A percentile compares a stretch with the other conserved stretches of the same genome.
Evolutionary conservation across 1,140 invertebrate species (phyloP).

Genomic region (Drosophila ogumai): DNA sequence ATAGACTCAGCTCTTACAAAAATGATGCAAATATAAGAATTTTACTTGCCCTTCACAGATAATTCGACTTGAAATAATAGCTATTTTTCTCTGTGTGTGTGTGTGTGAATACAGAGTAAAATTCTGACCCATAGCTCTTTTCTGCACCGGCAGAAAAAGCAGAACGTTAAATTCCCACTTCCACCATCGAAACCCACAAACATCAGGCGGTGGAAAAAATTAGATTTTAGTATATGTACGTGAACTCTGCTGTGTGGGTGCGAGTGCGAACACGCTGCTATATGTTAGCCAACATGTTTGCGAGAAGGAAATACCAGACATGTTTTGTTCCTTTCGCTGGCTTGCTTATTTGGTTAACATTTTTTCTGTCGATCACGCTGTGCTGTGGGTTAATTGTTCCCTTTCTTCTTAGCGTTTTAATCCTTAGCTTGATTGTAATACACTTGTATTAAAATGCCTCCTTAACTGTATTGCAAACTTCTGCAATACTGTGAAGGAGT

Average conservation of each 20-base stretch:
- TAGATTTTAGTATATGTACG: constrained; percentile 64
- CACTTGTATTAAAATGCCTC: no score
- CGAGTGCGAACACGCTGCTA: constrained; percentile 11
- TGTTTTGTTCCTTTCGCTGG: constrained; percentile 67
- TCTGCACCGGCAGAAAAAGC: constrained; percentile 62
- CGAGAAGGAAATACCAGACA: constrained; percentile 74
- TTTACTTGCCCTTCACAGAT: no score
- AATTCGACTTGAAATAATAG: neutral
- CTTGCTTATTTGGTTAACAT: neutral
- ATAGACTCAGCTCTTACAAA: no score
- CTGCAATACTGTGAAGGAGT: no score
- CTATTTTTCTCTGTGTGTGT: no score
- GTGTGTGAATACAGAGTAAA: constrained; percentile 38
- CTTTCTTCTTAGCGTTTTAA: no score
- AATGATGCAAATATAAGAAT: no score
- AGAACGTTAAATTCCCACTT: constrained; percentile 62
- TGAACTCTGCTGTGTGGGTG: constrained; percentile 20
- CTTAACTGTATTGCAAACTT: no score
- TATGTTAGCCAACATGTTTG: constrained; percentile 54
- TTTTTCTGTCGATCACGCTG: no score
- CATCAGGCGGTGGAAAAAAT: constrained; percentile 43
- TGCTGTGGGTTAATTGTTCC: no score
- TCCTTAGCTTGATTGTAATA: no score
- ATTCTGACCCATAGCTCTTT: constrained; percentile 45
- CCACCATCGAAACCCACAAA: constrained; percentile 27